Conservation (phyloP, 2,888 invertebrate species). For the Beris chalybata region DNA sequence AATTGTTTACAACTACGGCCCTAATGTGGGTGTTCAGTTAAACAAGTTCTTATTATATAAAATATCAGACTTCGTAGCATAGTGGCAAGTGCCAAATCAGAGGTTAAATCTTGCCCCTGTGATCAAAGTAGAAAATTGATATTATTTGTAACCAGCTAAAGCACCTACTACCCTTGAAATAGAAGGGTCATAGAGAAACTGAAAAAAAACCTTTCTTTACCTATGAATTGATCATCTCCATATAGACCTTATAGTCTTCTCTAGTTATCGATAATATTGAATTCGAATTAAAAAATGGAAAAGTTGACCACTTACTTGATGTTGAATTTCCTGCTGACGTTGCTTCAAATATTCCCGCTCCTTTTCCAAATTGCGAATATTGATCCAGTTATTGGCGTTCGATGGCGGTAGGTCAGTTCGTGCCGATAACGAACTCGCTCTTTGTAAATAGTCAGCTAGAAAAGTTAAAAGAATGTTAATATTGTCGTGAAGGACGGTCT, state of each 20-base stretch:
- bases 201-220: too few species aligned
- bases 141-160: too few species aligned
- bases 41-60: too few species aligned
- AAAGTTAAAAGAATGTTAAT: slow-evolving; percentile 25
- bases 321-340: slow-evolving; percentile 85
- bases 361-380: slow-evolving; percentile 72
- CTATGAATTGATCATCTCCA: too few species aligned
- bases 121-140: too few species aligned
- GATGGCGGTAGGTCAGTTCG: slow-evolving; percentile 34
- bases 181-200: too few species aligned
- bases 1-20: too few species aligned
- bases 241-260: neutral
- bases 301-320: slow-evolving; percentile 65
- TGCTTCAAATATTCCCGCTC: slow-evolving; percentile 87
- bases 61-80: too few species aligned
- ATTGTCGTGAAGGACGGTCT: neutral
- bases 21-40: too few species aligned
- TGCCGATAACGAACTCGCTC: slow-evolving; percentile 46
- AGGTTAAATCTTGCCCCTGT: too few species aligned
- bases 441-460: slow-evolving; percentile 55
- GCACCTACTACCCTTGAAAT: too few species aligned
- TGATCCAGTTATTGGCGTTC: slow-evolving; percentile 46
- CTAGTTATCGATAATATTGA: neutral
- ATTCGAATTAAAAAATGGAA: slow-evolving; percentile 16
- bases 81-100: too few species aligned